These are phyloP conservation scores for Anthonomus grandis DNA, from an alignment of 1,140 invertebrate genomes.

Conservation along the genomic window DNA sequence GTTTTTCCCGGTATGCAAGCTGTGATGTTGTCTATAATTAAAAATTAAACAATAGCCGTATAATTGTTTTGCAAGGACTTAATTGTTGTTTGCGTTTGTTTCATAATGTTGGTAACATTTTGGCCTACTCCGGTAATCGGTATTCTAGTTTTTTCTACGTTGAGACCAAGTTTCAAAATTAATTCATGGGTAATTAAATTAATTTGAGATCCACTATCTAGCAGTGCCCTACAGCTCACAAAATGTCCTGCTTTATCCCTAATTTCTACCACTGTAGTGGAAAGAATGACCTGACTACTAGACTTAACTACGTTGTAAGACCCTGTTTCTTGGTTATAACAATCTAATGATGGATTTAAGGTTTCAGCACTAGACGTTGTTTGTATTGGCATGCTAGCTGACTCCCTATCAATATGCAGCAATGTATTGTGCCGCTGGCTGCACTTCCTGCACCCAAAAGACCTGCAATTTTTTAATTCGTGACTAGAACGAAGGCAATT, in stretches of 20 bases:
- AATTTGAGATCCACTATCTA: conserved; percentile 5
- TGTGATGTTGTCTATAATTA: conserved; percentile 11
- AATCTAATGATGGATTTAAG: background rate
- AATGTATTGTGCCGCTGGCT: conserved; percentile 5
- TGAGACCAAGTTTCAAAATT: background rate
- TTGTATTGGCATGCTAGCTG: background rate
- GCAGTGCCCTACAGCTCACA: too few relatives aligned
- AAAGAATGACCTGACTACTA: background rate
- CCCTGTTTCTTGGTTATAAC: background rate
- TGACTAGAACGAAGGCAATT: background rate
- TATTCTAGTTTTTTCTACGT: conserved; percentile 2
- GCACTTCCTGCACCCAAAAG: background rate
- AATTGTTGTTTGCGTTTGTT: background rate
- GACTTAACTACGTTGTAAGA: background rate
- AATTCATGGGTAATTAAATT: conserved; percentile 15
- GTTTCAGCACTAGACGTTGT: background rate
- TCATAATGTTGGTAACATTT: background rate
- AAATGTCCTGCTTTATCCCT: background rate
- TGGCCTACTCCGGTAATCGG: conserved; percentile 5
- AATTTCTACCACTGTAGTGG: background rate
- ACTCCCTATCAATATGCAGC: conserved; percentile 3
- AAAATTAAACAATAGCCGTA: background rate
- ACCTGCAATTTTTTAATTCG: background rate
- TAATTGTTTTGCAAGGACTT: conserved; percentile 4
- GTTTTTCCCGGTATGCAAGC: background rate